Evolutionary conservation across 2,888 invertebrate genomes (phyloP), one percentile per base, ranked within the genome.

Genomic region (Prenolepis imparis): DNA sequence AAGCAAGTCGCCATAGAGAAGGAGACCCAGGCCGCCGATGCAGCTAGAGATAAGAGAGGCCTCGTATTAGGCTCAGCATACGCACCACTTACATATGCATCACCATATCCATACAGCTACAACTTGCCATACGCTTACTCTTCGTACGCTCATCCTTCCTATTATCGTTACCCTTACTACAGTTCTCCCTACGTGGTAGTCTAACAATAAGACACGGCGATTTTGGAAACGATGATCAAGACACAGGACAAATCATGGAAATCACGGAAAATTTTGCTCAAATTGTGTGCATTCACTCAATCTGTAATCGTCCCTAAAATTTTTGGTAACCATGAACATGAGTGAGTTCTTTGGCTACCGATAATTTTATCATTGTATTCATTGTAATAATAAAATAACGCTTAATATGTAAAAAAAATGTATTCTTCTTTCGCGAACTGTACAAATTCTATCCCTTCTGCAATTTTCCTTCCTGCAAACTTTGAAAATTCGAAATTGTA

Each of bases 41-140:
- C 73, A 2, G 68, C 85, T 2, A 90, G 93, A 28, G 92, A 92
- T 87, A 94, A 94, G 84, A 90, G 94, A 78, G 92, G 93, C 12
- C 18, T 91, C 5, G 21, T 92, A 0, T 68, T 91, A n/a, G 78
- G 78, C 86, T 28, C 28, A 28, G 21, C 87, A 86, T 81, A 66
- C 41, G 72, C 90, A 68, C 89, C 91, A 41, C 0, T 87, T 12
- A 82, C 87, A 9, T 91, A 90, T 36, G 52, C 86, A 21, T 85
- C 90, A 21, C 77, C 52, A 0, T 68, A 82, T 24, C 82, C 92
- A 5, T 75, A 67, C 86, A 2, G 81, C 74, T 88, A 67, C 28
- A 21, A 0, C 52, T 67, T 89, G 24, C 93, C 92, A 4, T 91
- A 92, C 73, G 86, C 89, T 12, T 92, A 91, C 81, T 84, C 91